Evolutionary conservation across 2,888 invertebrate genomes (phyloP).

Genomic region (Abrostola triplasia): DNA sequence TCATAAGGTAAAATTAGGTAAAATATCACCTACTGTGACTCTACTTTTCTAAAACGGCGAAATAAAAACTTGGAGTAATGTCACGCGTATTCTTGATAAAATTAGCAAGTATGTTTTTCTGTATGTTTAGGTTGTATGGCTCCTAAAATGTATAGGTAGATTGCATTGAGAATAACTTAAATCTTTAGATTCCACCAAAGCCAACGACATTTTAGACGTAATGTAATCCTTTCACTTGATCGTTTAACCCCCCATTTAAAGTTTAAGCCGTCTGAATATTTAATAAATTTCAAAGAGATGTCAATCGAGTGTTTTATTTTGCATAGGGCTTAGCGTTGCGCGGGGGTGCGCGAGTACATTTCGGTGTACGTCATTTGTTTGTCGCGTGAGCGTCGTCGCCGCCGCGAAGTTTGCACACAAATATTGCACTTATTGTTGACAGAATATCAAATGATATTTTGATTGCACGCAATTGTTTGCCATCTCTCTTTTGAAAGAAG

Average conservation of each 20-base stretch:
- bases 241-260: conserved; percentile 84
- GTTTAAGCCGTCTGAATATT: conserved; percentile 85
- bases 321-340: conserved; percentile 83
- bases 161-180: background rate
- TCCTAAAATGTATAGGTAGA: no score
- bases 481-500: conserved; percentile 7
- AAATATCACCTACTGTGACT: no score
- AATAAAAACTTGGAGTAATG: no score
- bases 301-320: conserved; percentile 88
- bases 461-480: conserved; percentile 64
- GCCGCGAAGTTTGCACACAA: conserved; percentile 49
- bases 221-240: conserved; percentile 84
- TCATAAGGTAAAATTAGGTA: no score
- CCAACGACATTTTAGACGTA: conserved; percentile 47
- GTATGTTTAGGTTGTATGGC: no score
- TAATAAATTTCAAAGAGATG: conserved; percentile 88
- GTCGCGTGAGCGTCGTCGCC: conserved; percentile 66
- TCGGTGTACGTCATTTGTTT: conserved; percentile 87
- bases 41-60: no score
- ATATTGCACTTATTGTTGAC: conserved; percentile 82
- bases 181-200: conserved; percentile 23
- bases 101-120: no score
- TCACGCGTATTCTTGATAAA: no score
- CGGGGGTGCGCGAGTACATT: conserved; percentile 86
- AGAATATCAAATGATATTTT: conserved; percentile 83